Evolutionary conservation across 2,888 invertebrate species (phyloP).

Genomic region (Druceiella hillmani): DNA sequence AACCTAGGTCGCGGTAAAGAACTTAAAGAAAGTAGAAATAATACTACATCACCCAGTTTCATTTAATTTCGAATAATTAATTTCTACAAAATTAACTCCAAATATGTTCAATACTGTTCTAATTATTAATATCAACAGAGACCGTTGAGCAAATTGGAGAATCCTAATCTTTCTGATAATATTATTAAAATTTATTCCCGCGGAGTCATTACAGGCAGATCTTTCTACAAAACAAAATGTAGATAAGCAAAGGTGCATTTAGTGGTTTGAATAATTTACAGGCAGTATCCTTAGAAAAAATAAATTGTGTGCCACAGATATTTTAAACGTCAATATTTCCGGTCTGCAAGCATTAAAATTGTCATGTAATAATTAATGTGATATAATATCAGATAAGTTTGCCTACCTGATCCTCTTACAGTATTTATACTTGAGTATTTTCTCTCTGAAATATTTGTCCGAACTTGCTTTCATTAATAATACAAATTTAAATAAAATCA

Average conservation of each 20-base stretch:
- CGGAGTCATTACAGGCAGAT: constrained; percentile 70
- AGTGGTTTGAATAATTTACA: constrained; percentile 69
- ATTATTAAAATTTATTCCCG: constrained; percentile 64
- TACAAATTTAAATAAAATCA: constrained; percentile 66
- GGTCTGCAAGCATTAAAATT: constrained; percentile 67
- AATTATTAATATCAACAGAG: too few relatives aligned
- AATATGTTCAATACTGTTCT: constrained; percentile 65
- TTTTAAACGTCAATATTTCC: constrained; percentile 68
- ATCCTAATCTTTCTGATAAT: constrained; percentile 76
- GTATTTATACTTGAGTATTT: constrained; percentile 63
- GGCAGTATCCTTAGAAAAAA: constrained; percentile 72
- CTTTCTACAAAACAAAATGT: constrained; percentile 66
- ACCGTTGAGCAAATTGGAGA: constrained; percentile 68
- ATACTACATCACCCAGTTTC: constrained; percentile 69
- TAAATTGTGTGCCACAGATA: constrained; percentile 59
- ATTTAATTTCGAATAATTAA: constrained; percentile 74
- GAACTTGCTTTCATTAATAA: constrained; percentile 68
- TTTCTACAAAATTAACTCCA: constrained; percentile 66
- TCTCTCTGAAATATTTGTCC: constrained; percentile 63
- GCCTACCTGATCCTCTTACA: constrained; percentile 74
- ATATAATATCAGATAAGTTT: constrained; percentile 63
- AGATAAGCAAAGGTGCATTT: constrained; percentile 72
- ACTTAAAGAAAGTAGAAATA: constrained; percentile 61
- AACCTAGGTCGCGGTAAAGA: constrained; percentile 77
- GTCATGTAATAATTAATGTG: constrained; percentile 74